Percentiles rank a stretch among this genome's conserved stretches.
Evolutionary conservation across 2,797 vertebrate genomes (phyloP).

Genomic region (Triplophysa bombifrons): DNA sequence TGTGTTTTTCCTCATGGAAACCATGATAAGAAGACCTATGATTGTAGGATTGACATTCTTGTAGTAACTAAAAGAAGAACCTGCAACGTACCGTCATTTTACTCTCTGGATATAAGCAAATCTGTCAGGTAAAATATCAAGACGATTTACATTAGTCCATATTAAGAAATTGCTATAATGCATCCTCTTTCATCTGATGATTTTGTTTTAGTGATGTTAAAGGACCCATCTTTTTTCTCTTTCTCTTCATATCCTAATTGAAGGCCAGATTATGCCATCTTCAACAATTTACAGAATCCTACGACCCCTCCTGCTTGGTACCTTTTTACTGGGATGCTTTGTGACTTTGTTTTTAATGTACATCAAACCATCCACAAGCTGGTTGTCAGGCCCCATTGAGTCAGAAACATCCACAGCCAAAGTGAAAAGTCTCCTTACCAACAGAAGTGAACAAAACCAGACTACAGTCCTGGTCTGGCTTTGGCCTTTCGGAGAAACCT

Average conservation of each 20-base stretch:
- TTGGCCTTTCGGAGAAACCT: conserved; percentile 96
- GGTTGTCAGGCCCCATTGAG: conserved; percentile 91
- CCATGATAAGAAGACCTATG: conserved; percentile 65
- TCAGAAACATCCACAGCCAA: conserved; percentile 88
- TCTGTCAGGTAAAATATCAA: conserved; percentile 69
- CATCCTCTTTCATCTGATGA: background rate
- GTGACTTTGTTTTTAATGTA: conserved; percentile 96
- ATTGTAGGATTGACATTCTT: conserved; percentile 57
- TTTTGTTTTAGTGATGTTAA: background rate
- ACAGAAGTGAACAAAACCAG: conserved; percentile 87
- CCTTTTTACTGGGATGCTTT: conserved; percentile 92
- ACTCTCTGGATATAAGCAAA: conserved; percentile 74
- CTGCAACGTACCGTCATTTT: conserved; percentile 52
- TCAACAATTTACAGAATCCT: conserved; percentile 94
- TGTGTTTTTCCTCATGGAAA: conserved; percentile 56
- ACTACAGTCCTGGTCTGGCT: conserved; percentile 95
- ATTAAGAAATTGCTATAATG: background rate
- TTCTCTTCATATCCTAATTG: conserved; percentile 53
- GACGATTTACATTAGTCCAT: background rate
- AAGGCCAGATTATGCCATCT: conserved; percentile 96
- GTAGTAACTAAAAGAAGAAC: conserved; percentile 47
- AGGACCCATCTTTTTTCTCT: background rate
- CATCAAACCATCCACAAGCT: conserved; percentile 94
- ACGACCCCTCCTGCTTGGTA: conserved; percentile 91
- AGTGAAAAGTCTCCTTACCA: conserved; percentile 89